Conservation (phyloP, 1,140 invertebrate species). For the Tribolium castaneum region DNA sequence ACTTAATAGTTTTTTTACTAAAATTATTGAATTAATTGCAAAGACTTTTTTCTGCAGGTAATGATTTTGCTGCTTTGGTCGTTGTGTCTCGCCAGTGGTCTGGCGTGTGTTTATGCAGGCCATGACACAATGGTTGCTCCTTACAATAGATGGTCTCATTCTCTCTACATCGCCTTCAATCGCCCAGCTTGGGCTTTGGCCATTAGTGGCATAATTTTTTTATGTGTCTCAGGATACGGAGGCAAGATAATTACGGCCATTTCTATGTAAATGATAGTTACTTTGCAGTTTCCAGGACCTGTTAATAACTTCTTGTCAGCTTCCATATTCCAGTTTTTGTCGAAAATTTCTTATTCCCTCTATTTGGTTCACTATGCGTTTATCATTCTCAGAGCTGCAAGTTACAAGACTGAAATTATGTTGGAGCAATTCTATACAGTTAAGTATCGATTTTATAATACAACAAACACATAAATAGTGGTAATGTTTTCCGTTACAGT, state of each 20-base stretch:
- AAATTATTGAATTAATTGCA: background rate
- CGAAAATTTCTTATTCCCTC: constrained; percentile 37
- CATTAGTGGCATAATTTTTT: constrained; percentile 21
- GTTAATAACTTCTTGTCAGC: constrained; percentile 38
- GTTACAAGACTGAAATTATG: background rate
- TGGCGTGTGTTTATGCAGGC: constrained; percentile 12
- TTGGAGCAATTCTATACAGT: constrained; percentile 28
- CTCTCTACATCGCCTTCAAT: constrained; percentile 24
- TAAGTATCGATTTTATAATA: background rate
- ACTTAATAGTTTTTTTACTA: no score
- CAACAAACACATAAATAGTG: background rate
- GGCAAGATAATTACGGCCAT: constrained; percentile 11
- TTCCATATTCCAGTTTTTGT: constrained; percentile 35
- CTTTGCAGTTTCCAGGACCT: constrained; percentile 17
- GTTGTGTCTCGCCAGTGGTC: background rate
- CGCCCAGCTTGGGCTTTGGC: constrained; percentile 27
- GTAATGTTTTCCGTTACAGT: background rate
- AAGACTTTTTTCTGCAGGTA: background rate
- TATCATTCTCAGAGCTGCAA: background rate
- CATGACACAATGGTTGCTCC: background rate
- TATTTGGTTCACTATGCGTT: constrained; percentile 26
- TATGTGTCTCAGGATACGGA: constrained; percentile 37
- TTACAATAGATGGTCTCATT: constrained; percentile 13
- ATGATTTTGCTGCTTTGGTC: background rate
- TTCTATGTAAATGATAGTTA: constrained; percentile 21